A percentile compares a stretch with the other conserved stretches of the same genome.
phyloP scores from a whole-genome alignment of 2,888 invertebrate genomes.

The Parnassius smintheus region DNA sequence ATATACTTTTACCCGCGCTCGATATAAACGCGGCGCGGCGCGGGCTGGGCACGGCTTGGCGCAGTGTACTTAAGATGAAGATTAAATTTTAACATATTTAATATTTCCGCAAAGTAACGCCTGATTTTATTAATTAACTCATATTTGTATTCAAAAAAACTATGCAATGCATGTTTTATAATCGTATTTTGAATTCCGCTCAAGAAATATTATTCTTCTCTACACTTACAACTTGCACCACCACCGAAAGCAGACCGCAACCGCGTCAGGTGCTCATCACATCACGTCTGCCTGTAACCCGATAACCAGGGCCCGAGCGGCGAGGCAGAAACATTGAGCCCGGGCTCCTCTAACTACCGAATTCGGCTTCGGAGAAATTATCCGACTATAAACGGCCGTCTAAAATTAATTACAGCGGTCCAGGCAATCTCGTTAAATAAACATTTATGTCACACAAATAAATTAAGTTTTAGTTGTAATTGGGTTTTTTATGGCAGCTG shows the following conservation, averaged over 20 bases:
- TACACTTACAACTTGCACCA: constrained; percentile 5
- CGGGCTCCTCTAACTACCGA: constrained; percentile 32
- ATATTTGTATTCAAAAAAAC: too few species aligned
- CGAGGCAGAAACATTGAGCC: constrained; percentile 25
- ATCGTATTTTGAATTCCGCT: too few species aligned
- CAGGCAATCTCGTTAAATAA: constrained; percentile 20
- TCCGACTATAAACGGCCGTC: constrained; percentile 22
- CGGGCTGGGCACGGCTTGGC: too few species aligned
- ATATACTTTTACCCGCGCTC: too few species aligned
- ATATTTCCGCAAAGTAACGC: too few species aligned
- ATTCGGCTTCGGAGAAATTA: constrained; percentile 29
- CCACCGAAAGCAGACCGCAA: constrained; percentile 21
- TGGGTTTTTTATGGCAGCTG: constrained; percentile 6
- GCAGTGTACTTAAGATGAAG: too few species aligned
- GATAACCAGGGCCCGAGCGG: constrained; percentile 33
- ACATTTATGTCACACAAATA: constrained; percentile 18
- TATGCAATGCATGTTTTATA: too few species aligned
- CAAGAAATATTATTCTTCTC: not conserved
- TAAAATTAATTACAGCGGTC: constrained; percentile 19
- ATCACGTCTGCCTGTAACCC: constrained; percentile 38
- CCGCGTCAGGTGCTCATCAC: constrained; percentile 35
- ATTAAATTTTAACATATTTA: too few species aligned
- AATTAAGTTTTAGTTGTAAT: constrained; percentile 18
- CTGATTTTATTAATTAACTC: too few species aligned
- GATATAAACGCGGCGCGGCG: too few species aligned